These are phyloP conservation scores for Erythrolamprus reginae DNA, from an alignment of 2,113 vertebrate species.

Conservation along the genomic window DNA sequence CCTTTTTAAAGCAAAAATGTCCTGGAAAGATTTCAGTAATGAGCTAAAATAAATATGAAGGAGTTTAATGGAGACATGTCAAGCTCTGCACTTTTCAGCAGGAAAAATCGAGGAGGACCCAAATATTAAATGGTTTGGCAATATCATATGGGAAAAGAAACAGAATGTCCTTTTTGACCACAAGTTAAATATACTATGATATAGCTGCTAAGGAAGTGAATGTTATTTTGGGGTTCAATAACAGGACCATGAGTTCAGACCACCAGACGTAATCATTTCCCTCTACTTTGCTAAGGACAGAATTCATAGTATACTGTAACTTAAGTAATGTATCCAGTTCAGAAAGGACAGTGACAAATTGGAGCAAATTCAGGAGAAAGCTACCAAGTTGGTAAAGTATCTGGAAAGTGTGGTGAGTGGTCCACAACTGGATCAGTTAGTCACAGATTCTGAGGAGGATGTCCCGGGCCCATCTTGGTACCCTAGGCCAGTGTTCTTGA, in stretches of 20 bases:
- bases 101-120: not conserved
- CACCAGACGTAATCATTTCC: not conserved
- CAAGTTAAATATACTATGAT: not conserved
- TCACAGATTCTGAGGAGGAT: too few species aligned
- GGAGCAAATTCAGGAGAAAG: not conserved
- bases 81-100: not conserved
- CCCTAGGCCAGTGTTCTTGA: too few species aligned
- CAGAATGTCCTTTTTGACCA: not conserved
- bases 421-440: too few species aligned
- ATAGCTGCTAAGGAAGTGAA: not conserved
- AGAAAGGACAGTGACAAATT: not conserved
- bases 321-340: not conserved
- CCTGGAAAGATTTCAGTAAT: not conserved
- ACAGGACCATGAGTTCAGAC: not conserved
- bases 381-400: not conserved
- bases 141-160: not conserved
- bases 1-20: not conserved
- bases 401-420: too few species aligned
- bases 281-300: not conserved
- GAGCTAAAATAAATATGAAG: not conserved
- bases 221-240: not conserved
- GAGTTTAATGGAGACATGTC: not conserved
- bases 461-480: too few species aligned
- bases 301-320: not conserved
- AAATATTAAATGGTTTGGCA: not conserved